Conservation (phyloP, 2,113 vertebrate species). For the Cynopterus brachyotis region DNA sequence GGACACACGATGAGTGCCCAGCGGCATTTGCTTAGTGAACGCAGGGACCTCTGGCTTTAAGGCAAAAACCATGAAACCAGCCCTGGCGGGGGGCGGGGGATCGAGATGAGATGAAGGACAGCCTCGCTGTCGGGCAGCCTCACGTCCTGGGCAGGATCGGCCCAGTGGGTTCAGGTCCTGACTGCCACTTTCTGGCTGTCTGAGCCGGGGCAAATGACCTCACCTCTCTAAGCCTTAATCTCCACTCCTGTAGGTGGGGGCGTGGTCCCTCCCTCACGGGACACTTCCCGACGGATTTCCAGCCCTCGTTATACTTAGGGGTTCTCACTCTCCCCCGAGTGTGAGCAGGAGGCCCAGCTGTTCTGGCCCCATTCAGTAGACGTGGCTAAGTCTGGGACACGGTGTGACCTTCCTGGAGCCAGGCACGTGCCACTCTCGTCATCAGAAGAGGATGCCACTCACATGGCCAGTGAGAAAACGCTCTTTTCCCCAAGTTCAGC, state of each 20-base stretch:
- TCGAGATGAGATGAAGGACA: not conserved
- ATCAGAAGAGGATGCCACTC: not conserved
- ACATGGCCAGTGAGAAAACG: accelerated
- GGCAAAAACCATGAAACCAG: no score
- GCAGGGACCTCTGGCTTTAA: not conserved
- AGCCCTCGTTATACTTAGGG: accelerated
- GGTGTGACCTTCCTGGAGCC: not conserved
- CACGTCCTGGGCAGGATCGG: not conserved
- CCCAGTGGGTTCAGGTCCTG: not conserved
- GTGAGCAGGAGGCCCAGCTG: not conserved
- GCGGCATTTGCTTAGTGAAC: not conserved
- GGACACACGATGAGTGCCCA: not conserved
- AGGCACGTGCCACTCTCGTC: no score
- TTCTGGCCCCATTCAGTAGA: not conserved
- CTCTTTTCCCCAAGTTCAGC: not conserved
- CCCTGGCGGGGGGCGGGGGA: accelerated
- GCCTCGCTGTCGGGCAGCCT: not conserved
- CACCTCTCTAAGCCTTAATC: not conserved
- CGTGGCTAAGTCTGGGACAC: not conserved
- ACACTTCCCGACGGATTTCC: accelerated
- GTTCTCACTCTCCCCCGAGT: no score
- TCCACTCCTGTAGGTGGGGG: not conserved
- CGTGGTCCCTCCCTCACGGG: not conserved
- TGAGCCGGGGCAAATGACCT: not conserved
- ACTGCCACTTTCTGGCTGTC: not conserved